phyloP scores from a whole-genome alignment of 2,113 vertebrate genomes.

The Dermatemys mawii region DNA sequence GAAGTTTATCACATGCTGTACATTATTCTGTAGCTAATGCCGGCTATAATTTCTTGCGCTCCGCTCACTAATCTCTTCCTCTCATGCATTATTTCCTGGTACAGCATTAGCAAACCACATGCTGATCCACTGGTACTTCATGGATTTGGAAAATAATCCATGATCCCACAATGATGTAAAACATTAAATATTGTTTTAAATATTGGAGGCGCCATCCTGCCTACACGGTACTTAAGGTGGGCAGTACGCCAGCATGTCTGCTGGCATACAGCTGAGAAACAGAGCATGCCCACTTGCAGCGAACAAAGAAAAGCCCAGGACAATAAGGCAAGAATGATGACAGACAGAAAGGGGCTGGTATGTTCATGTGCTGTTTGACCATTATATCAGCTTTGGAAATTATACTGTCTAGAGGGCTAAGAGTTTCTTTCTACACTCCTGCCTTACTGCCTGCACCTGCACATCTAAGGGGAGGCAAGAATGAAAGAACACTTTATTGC shows the following conservation, averaged over 20 bases:
- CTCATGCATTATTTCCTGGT: conserved; percentile 72
- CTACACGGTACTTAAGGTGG: conserved; percentile 76
- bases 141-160: conserved; percentile 85
- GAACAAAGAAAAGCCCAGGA: conserved; percentile 72
- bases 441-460: conserved; percentile 70
- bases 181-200: conserved; percentile 83
- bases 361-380: conserved; percentile 40
- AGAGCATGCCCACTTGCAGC: conserved; percentile 72
- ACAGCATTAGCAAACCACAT: conserved; percentile 70
- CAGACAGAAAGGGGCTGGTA: conserved; percentile 83
- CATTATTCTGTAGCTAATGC: conserved; percentile 39
- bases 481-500: conserved; percentile 46
- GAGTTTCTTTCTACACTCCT: conserved; percentile 71
- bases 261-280: conserved; percentile 74
- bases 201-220: conserved; percentile 84
- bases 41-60: conserved; percentile 57
- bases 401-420: conserved; percentile 62
- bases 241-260: conserved; percentile 76
- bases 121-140: conserved; percentile 76
- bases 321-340: conserved; percentile 83
- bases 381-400: conserved; percentile 49
- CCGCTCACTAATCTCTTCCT: conserved; percentile 49
- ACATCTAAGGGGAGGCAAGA: conserved; percentile 35
- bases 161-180: conserved; percentile 81
- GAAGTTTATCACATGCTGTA: background rate